Evolutionary conservation across 2,888 invertebrate genomes (phyloP), one percentile per base, ranked within the genome.

Genomic region (Geophilus truncorum): DNA sequence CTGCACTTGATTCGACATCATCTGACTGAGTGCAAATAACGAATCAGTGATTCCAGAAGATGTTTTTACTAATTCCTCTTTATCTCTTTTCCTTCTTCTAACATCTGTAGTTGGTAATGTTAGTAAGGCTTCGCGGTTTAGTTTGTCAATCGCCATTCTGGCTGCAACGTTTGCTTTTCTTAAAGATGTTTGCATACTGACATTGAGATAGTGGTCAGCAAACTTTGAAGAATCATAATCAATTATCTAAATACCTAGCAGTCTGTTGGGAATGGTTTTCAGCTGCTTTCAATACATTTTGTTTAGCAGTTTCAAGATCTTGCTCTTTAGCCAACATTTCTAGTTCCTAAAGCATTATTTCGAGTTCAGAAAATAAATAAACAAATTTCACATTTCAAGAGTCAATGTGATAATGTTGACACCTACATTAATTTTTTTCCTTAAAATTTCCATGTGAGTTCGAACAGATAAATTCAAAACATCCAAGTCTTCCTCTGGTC

Each of bases 1-100:
- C 85, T 94, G 92, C 15, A 95, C 93, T 0, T 96, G 96, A 84
- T 94, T 93, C 0, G 95, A 93, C 84, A 97, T 89, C 85, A 94
- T 93, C 83, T 94, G 90, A 83, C 95, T 95, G 83, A 97, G 93
- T 45, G 93, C 92, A 80, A 95, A 87, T 85, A 97, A 88, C 86
- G 93, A 94, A 84, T 96, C 95, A 0, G 96, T 96, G 0, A 96
- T 92, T 86, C 92, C 92, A 84, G 91, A 90, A 5, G 93, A 92
- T 87, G 91, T 90, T 86, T 93, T 92, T 0, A 85, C 85, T 78
- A 87, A 78, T 15, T 83, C 83, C 77, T 86, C 85, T 80, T 85
- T 90, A 89, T 83, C 78, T n/a, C 23, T 23, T 75, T 76, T 25
- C 57, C 81, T 25, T 80, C 78, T 77, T 25, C 62, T 76, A 34